Evolutionary conservation across 2,113 vertebrate genomes (phyloP).

Genomic region (Gymnarchus niloticus): DNA sequence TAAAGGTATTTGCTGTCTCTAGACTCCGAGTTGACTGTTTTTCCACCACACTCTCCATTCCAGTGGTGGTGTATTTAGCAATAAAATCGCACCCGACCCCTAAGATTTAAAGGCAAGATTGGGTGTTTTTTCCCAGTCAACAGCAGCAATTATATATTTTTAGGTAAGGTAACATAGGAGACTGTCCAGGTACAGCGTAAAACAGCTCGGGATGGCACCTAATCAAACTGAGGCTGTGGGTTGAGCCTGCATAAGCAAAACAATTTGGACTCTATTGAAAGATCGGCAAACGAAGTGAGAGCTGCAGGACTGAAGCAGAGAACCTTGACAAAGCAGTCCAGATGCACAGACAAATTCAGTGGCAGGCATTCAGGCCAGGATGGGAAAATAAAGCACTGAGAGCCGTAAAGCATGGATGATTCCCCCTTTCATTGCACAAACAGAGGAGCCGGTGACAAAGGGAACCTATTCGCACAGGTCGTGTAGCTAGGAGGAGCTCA

Average conservation of each 20-base stretch:
- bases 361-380: neutral
- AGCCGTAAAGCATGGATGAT: conserved; percentile 12
- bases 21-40: too few relatives aligned
- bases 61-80: conserved; percentile 9
- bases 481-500: conserved; percentile 23
- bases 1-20: too few relatives aligned
- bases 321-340: neutral
- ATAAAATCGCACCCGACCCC: conserved; percentile 9
- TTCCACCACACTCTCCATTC: neutral
- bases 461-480: conserved; percentile 25
- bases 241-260: neutral
- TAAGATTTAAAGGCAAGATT: neutral
- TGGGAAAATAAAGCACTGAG: neutral
- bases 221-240: neutral
- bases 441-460: conserved; percentile 28
- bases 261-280: neutral
- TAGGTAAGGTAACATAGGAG: neutral
- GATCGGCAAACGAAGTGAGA: neutral
- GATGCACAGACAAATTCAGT: neutral
- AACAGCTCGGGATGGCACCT: neutral
- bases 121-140: neutral
- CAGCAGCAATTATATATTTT: neutral
- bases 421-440: conserved; percentile 26
- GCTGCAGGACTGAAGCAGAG: neutral
- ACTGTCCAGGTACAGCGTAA: neutral